These are phyloP conservation scores for Shinisaurus crocodilurus DNA, from an alignment of 2,113 vertebrate species.

Conservation along the genomic window DNA sequence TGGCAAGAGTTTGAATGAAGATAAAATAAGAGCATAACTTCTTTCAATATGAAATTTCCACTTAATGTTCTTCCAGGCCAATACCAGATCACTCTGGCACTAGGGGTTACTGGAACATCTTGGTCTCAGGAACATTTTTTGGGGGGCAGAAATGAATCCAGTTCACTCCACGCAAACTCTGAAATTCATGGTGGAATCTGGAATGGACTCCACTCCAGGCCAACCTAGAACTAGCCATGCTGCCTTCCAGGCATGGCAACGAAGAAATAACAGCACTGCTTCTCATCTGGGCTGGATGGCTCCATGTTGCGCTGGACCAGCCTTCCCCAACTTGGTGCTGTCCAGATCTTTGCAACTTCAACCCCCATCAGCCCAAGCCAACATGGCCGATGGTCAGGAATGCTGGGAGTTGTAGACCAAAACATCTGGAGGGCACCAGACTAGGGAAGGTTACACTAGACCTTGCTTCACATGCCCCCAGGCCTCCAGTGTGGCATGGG, in stretches of 20 bases:
- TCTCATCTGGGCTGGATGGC: no score
- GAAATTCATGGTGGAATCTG: background rate
- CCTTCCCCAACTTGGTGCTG: no score
- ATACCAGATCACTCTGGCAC: background rate
- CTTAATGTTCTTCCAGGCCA: background rate
- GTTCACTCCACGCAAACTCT: background rate
- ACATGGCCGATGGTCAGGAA: no score
- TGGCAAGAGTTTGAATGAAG: background rate
- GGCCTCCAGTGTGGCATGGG: background rate
- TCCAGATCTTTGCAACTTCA: no score
- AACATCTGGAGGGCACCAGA: no score
- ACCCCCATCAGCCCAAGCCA: no score
- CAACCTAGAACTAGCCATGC: background rate
- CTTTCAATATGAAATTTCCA: slow-evolving; percentile 17
- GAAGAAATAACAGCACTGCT: background rate
- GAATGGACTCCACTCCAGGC: background rate
- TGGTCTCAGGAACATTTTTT: background rate
- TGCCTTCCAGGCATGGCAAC: background rate
- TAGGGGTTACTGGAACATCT: background rate
- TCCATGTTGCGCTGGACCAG: no score
- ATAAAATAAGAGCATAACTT: slow-evolving; percentile 27
- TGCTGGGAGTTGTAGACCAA: no score
- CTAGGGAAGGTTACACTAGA: no score
- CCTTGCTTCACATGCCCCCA: background rate
- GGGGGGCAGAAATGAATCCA: background rate